Conservation (phyloP, 2,113 vertebrate species). For the Lethenteron camtschaticum region DNA sequence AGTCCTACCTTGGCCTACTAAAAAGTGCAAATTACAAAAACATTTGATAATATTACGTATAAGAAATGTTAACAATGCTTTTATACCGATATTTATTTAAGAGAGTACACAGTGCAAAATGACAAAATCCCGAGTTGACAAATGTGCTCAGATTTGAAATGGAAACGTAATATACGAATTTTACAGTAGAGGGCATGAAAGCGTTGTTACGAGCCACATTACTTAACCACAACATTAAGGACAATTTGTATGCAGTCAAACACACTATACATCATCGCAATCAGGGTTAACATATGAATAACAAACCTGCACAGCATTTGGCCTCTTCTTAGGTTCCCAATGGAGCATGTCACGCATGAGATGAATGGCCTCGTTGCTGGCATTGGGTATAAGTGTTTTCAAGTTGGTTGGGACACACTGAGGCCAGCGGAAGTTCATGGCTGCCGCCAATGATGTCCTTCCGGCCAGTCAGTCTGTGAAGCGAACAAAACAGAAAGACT, state of each 20-base stretch:
- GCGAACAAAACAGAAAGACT: conserved; percentile 10
- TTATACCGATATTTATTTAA: no score
- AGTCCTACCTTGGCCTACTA: no score
- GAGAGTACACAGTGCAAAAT: no score
- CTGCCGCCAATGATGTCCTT: conserved; percentile 71
- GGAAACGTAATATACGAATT: not conserved
- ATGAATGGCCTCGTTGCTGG: conserved; percentile 58
- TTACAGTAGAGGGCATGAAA: not conserved
- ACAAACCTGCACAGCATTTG: conserved; percentile 59
- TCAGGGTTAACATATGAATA: conserved; percentile 6
- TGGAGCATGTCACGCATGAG: conserved; percentile 65
- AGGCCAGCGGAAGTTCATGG: conserved; percentile 90
- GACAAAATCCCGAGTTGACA: not conserved
- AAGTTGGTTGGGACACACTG: conserved; percentile 73
- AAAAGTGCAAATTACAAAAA: no score
- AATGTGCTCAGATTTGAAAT: not conserved
- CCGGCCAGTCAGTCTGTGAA: conserved; percentile 63
- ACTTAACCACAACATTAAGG: not conserved
- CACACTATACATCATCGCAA: not conserved
- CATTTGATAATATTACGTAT: no score
- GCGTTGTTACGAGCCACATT: not conserved
- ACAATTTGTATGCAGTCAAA: not conserved
- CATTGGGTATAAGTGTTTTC: conserved; percentile 87
- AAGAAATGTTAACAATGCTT: no score
- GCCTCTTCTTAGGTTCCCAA: conserved; percentile 87